Conservation (phyloP, 2,113 vertebrate genomes). For the Ictalurus furcatus region DNA sequence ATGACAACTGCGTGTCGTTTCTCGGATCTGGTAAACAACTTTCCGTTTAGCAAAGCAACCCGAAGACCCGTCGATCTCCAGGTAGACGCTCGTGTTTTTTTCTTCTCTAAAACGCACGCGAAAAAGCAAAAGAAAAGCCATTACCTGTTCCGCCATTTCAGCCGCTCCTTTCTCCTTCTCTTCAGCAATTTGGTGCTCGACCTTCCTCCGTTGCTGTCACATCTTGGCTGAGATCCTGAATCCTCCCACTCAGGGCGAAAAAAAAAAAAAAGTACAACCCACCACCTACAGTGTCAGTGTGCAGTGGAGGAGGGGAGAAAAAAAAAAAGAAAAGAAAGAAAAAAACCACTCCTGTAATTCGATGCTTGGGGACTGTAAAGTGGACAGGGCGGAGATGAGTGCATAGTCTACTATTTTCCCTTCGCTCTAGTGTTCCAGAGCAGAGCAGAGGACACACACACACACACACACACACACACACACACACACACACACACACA, state of each 20-base stretch:
- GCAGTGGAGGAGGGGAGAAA: constrained; percentile 15
- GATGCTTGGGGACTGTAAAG: constrained; percentile 44
- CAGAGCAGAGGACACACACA: not conserved
- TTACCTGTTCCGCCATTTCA: constrained; percentile 71
- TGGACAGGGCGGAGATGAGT: constrained; percentile 40
- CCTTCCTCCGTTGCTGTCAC: constrained; percentile 64
- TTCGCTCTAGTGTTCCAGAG: constrained; percentile 4
- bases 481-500: not conserved
- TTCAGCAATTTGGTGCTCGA: constrained; percentile 55
- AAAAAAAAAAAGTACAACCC: constrained; percentile 53
- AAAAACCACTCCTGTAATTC: constrained; percentile 27
- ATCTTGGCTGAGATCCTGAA: constrained; percentile 67
- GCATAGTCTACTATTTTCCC: constrained; percentile 21
- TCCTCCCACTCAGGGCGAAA: constrained; percentile 63
- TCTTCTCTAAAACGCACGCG: too few species aligned
- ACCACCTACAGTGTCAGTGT: constrained; percentile 58
- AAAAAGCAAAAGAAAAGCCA: not conserved
- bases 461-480: too few species aligned
- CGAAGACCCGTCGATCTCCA: not conserved
- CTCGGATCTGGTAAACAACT: not conserved
- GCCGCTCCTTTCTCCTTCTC: constrained; percentile 34
- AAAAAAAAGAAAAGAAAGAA: constrained; percentile 4
- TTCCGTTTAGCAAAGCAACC: not conserved
- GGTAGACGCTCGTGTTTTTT: not conserved
- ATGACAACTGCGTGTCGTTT: not conserved